Conservation (phyloP, 92 coral and sea anemone species). For the Phymanthus crucifer region DNA sequence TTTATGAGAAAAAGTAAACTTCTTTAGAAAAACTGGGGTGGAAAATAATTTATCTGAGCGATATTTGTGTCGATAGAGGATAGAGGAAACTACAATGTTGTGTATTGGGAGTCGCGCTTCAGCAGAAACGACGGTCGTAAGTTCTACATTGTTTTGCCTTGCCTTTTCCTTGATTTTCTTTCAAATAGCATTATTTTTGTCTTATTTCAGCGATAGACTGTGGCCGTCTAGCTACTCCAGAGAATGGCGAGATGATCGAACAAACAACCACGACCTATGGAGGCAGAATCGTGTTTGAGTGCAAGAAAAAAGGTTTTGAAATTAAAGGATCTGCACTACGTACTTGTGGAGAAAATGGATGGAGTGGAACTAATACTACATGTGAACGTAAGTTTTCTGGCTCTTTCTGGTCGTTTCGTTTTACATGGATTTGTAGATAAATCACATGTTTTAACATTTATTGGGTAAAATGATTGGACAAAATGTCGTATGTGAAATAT, state of each 20-base stretch:
- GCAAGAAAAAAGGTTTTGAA: conserved; percentile 49
- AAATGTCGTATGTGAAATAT: too few relatives aligned
- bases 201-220: conserved; percentile 38
- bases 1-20: too few relatives aligned
- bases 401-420: too few relatives aligned
- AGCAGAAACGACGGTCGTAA: background rate
- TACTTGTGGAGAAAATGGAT: conserved; percentile 47
- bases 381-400: conserved; percentile 50
- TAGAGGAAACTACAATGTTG: too few relatives aligned
- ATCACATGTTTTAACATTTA: too few relatives aligned
- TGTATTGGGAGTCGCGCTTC: too few relatives aligned
- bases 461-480: too few relatives aligned
- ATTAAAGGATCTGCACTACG: conserved; percentile 46
- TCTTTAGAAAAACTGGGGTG: too few relatives aligned
- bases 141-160: background rate
- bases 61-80: too few relatives aligned
- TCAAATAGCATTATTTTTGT: background rate
- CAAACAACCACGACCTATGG: conserved; percentile 42
- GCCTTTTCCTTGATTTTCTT: background rate
- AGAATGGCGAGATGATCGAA: conserved; percentile 48
- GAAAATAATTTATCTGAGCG: too few relatives aligned
- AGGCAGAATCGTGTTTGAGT: conserved; percentile 45
- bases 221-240: conserved; percentile 41
- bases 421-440: too few relatives aligned
- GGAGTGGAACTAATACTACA: conserved; percentile 54